Conservation (phyloP, 2,113 vertebrate genomes). For the Leucopsar rothschildi region DNA sequence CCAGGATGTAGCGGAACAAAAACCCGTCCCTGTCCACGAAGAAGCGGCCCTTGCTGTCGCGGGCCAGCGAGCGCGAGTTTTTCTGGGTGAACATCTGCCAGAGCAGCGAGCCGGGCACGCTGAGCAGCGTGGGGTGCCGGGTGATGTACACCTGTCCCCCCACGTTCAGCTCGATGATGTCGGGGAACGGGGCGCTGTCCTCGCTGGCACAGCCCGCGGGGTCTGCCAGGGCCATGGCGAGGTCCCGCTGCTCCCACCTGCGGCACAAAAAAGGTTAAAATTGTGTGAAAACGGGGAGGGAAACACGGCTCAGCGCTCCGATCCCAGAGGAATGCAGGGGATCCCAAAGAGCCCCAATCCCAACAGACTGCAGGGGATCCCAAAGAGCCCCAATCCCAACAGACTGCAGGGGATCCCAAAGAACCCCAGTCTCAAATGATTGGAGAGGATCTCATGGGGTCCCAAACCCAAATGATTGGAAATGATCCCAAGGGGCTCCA, state of each 20-base stretch:
- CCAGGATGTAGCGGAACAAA: slow-evolving; percentile 92
- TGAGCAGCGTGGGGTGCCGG: slow-evolving; percentile 86
- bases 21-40: slow-evolving; percentile 93
- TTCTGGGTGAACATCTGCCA: slow-evolving; percentile 91
- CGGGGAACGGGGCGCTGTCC: slow-evolving; percentile 78
- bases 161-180: slow-evolving; percentile 93
- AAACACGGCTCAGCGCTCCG: accelerated
- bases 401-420: background rate
- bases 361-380: no score
- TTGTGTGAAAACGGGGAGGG: accelerated
- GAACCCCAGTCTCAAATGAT: accelerated
- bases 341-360: background rate
- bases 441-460: accelerated
- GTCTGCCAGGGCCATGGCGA: slow-evolving; percentile 85
- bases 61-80: slow-evolving; percentile 77
- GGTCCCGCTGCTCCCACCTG: slow-evolving; percentile 39
- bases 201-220: slow-evolving; percentile 66
- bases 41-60: slow-evolving; percentile 91
- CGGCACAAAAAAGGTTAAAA: background rate
- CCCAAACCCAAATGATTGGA: no score
- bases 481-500: no score
- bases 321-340: accelerated
- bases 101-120: slow-evolving; percentile 86
- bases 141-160: slow-evolving; percentile 96
- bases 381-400: background rate